phyloP scores from a whole-genome alignment of 2,888 invertebrate genomes.

The Heliconius cydno region DNA sequence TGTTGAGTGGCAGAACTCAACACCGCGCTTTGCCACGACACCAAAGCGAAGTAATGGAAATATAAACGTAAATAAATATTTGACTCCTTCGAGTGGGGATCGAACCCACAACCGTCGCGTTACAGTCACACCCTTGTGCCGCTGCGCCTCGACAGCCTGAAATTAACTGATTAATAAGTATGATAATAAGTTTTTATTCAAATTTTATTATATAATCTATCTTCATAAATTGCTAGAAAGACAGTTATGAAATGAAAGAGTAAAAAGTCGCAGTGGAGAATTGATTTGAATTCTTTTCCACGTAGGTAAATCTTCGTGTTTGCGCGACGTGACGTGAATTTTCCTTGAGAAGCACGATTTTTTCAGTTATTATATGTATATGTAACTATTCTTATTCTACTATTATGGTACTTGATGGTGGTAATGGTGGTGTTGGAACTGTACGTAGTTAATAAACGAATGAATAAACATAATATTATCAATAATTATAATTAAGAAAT shows the following conservation, averaged over 20 bases:
- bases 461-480: no score
- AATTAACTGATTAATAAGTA: no score
- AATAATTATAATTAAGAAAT: no score
- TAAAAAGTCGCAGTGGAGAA: not conserved
- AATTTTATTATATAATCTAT: not conserved
- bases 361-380: not conserved
- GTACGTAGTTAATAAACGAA: no score
- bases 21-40: no score
- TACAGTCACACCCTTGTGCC: no score
- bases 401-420: not conserved
- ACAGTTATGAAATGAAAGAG: not conserved
- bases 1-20: no score
- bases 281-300: not conserved
- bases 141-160: no score
- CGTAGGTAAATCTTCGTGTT: conserved; percentile 8
- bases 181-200: not conserved
- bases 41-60: no score
- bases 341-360: not conserved
- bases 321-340: conserved; percentile 1
- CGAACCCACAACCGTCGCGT: no score
- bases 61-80: no score
- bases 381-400: not conserved
- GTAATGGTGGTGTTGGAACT: not conserved
- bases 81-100: no score
- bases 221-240: not conserved